Base-by-base conservation (phyloP, 2,113 vertebrate genomes). In the Brachyistius frenatus region DNA sequence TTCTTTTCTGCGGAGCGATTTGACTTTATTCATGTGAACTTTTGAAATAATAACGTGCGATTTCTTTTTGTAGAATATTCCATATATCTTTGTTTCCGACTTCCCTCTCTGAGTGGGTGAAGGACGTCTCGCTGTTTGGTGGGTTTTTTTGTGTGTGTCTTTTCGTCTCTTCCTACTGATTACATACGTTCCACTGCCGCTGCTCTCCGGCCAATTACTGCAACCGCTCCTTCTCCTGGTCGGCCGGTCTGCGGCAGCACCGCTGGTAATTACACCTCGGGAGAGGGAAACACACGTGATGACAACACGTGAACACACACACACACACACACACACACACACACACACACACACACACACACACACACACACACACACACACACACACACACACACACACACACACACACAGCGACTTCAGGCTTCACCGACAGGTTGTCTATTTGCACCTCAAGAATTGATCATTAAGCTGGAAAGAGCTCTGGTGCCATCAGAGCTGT, bases 191-290 rank as follows among this genome's bases (percentile, higher is more conserved):
- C 58, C 33, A 75, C 55, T 74, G 56, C 71, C 83, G 71, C 35
- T 77, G 4, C 57, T 31, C 62, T 79, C 62, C 36, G 68, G 11
- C 78, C 85, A 87, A 88, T 90, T 86, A 83, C 85, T 83, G 85
- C 63, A 65, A 70, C 10, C 2, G 52, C 57, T 76, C 35, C 73
- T 23, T 67, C 46, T 75, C 39, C 66, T 46, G 37, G 66, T 14
- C 57, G 76, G 57, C 47, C 32, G 9, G 44, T 7, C 53, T 0
- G 30, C 2, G 78, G 83, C 85, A 69, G 63, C 58, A 79, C 73
- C 65, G 1, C 57, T 70, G 79, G 78, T 87, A 89, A 91, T 81
- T 86, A 86, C 81, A 75, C 78, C 87, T 78, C 80, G 31, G 75
- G 80, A 78, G 72, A 78, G 6, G 49, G 7, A 66, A 46, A 75